Evolutionary conservation across 2,888 invertebrate species (phyloP).

Genomic region (Acanthosepion pharaonis): DNA sequence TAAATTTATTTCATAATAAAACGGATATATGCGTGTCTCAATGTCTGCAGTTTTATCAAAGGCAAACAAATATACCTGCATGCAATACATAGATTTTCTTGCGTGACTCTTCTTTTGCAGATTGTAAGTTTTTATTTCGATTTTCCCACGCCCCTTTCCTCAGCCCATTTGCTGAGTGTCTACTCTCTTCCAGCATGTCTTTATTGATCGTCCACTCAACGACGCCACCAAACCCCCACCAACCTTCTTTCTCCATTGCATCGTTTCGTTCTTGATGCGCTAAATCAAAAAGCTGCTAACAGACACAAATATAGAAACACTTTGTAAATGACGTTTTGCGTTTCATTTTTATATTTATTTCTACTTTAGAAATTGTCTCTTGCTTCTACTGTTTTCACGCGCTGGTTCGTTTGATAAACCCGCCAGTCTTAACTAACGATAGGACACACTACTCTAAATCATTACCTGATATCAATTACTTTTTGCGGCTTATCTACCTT

Average conservation of each 20-base stretch:
- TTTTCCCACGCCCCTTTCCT: background rate
- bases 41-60: background rate
- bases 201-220: background rate
- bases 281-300: no score
- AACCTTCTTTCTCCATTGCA: background rate
- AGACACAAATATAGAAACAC: background rate
- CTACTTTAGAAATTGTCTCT: background rate
- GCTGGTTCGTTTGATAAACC: background rate
- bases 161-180: background rate
- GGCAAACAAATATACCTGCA: background rate
- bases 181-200: background rate
- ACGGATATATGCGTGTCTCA: background rate
- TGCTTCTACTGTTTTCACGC: background rate
- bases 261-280: background rate
- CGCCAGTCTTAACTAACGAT: no score
- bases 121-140: background rate
- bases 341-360: background rate
- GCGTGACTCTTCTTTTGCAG: background rate
- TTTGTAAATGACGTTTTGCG: background rate
- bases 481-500: no score
- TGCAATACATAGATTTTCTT: background rate
- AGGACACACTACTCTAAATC: no score
- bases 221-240: no score
- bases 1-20: no score
- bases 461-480: no score